Percentiles rank a stretch among this genome's conserved stretches.
phyloP scores from a whole-genome alignment of 2,797 vertebrate species.

The Smutsia gigantea region DNA sequence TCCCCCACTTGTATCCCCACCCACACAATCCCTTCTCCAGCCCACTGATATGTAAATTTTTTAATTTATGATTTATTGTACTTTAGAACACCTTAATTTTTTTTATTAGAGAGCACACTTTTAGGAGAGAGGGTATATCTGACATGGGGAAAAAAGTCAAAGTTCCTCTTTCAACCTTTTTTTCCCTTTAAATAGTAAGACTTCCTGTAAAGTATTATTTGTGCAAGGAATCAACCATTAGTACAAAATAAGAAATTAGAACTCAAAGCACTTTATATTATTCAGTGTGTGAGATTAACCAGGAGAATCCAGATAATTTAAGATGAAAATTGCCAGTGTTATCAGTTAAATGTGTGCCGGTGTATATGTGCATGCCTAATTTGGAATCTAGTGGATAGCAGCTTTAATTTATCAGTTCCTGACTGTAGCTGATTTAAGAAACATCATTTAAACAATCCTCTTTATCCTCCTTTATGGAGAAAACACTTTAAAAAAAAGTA shows the following conservation, averaged over 20 bases:
- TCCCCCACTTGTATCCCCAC: neutral
- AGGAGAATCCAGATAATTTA: constrained; percentile 39
- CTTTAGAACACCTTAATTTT: constrained; percentile 18
- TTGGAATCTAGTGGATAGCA: neutral
- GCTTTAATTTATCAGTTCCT: constrained; percentile 60
- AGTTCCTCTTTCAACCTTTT: neutral
- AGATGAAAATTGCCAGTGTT: neutral
- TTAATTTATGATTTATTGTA: constrained; percentile 29
- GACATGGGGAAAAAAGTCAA: neutral
- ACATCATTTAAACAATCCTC: constrained; percentile 28
- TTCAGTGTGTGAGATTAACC: constrained; percentile 23
- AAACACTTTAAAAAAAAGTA: neutral
- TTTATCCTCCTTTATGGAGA: constrained; percentile 24
- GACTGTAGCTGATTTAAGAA: constrained; percentile 34
- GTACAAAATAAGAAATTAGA: neutral
- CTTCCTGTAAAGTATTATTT: constrained; percentile 1
- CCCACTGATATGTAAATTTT: constrained; percentile 35
- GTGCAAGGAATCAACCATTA: neutral
- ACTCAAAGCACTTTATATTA: neutral
- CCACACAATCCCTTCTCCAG: neutral
- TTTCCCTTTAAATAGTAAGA: neutral
- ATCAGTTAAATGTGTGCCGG: neutral
- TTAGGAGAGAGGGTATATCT: neutral
- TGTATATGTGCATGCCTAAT: neutral
- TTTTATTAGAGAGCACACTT: neutral